A percentile compares a stretch with the other conserved stretches of the same genome.
Evolutionary conservation across 1,140 invertebrate species (phyloP).

Genomic region (Penaeus chinensis): DNA sequence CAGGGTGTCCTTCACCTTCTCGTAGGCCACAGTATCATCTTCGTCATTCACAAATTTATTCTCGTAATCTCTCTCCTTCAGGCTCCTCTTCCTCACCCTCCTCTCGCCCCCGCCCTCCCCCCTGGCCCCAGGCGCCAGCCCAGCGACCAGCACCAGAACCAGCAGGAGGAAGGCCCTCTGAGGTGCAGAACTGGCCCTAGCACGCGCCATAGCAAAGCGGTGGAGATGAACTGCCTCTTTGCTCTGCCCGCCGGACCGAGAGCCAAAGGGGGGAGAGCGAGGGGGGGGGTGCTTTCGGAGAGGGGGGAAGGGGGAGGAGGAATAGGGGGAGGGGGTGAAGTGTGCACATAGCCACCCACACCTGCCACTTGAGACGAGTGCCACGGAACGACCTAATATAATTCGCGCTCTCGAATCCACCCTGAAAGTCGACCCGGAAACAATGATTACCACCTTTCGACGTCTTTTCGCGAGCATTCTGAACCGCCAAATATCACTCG

Average conservation of each 20-base stretch:
- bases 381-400: no score
- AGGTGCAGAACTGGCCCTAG: no score
- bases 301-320: no score
- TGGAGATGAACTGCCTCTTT: not conserved
- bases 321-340: no score
- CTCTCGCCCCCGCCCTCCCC: not conserved
- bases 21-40: constrained; percentile 1
- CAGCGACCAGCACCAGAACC: not conserved
- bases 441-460: no score
- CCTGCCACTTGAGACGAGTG: no score
- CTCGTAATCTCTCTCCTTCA: not conserved
- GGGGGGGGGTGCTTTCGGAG: no score
- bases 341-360: no score
- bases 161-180: constrained; percentile 7
- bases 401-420: no score
- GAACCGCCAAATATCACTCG: no score
- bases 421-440: no score
- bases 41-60: not conserved
- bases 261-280: not conserved
- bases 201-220: not conserved
- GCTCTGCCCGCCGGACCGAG: not conserved
- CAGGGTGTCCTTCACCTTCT: constrained; percentile 27
- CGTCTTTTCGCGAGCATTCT: no score
- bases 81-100: not conserved
- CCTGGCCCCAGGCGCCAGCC: not conserved